Evolutionary conservation across 2,888 invertebrate species (phyloP).

Genomic region (Himalopsyche kuldschensis): DNA sequence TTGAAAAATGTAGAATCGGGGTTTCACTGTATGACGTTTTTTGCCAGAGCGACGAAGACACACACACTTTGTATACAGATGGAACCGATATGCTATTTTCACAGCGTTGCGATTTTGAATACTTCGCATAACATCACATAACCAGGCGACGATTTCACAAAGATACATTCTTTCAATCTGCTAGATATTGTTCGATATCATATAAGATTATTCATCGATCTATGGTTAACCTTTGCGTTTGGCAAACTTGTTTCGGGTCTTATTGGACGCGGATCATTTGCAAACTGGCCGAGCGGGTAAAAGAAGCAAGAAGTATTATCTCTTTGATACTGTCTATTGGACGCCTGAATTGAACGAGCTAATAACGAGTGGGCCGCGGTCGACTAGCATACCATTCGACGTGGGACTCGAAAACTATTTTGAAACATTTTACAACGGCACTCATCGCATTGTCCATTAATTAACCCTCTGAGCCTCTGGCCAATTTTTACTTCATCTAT

Average conservation of each 20-base stretch:
- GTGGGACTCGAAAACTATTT: not conserved
- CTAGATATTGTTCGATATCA: no score
- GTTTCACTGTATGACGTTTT: no score
- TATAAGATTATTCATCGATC: not conserved
- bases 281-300: not conserved
- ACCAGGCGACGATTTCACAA: no score
- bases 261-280: not conserved
- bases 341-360: not conserved
- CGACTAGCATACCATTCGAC: not conserved
- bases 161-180: no score
- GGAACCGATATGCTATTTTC: no score
- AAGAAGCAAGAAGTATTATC: not conserved
- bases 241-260: slow-evolving; percentile 18
- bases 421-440: not conserved
- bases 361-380: not conserved
- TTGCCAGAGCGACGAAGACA: no score
- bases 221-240: slow-evolving; percentile 20
- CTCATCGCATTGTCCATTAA: not conserved
- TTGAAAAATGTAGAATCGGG: no score
- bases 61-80: no score
- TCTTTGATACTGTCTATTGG: not conserved
- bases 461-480: no score
- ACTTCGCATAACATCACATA: no score
- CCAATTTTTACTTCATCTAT: no score
- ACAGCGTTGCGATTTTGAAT: no score